A percentile compares a stretch with the other conserved stretches of the same genome.
These are phyloP conservation scores for Nautilus pompilius DNA, from an alignment of 1,140 invertebrate genomes.

Conservation along the genomic window DNA sequence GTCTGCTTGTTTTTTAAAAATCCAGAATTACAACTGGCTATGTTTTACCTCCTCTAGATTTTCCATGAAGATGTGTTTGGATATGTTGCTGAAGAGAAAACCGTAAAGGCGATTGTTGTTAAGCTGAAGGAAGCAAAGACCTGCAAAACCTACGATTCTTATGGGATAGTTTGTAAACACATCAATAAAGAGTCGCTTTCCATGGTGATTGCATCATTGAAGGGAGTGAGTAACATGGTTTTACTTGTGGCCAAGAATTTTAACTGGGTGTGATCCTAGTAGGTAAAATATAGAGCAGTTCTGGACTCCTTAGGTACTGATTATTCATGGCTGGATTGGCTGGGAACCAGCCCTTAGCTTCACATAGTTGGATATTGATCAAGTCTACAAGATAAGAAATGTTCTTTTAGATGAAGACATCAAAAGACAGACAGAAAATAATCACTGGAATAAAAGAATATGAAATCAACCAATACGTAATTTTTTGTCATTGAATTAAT, in stretches of 20 bases:
- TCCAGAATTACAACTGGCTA: neutral
- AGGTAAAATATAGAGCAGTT: too few relatives aligned
- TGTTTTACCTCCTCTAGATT: slow-evolving; percentile 56
- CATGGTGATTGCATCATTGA: slow-evolving; percentile 77
- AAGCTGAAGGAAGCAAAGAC: slow-evolving; percentile 65
- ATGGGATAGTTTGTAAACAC: slow-evolving; percentile 76
- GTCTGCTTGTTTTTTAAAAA: slow-evolving; percentile 1
- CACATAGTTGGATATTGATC: too few relatives aligned
- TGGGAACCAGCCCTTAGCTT: too few relatives aligned
- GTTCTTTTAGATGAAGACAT: too few relatives aligned
- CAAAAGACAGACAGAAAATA: too few relatives aligned
- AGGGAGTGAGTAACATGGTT: slow-evolving; percentile 62
- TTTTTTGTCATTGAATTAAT: too few relatives aligned
- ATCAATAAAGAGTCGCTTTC: slow-evolving; percentile 74
- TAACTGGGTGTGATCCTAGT: too few relatives aligned
- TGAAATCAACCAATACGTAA: too few relatives aligned
- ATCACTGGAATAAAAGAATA: too few relatives aligned
- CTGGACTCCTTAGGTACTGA: too few relatives aligned
- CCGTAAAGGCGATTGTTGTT: slow-evolving; percentile 75
- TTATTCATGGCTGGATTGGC: too few relatives aligned
- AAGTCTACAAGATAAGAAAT: too few relatives aligned
- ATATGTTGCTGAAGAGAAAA: slow-evolving; percentile 83
- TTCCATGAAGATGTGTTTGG: slow-evolving; percentile 88
- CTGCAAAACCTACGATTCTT: slow-evolving; percentile 81
- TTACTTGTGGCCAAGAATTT: neutral